Percentiles rank a stretch among this genome's conserved stretches.
Evolutionary conservation across 2,113 vertebrate genomes (phyloP).

Genomic region (Mionectes macconnelli): DNA sequence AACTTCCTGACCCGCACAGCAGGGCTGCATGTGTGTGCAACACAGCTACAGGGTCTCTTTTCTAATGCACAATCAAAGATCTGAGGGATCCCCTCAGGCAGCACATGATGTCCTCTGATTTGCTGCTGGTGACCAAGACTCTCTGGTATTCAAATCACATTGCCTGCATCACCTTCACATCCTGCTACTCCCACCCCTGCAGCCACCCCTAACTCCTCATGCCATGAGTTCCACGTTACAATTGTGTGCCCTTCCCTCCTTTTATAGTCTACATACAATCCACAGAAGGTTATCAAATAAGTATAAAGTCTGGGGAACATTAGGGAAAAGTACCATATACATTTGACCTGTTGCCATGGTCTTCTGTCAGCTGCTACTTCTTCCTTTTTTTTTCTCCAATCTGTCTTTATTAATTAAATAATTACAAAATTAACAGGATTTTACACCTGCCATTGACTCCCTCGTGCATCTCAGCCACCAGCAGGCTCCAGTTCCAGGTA

Average conservation of each 20-base stretch:
- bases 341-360: neutral
- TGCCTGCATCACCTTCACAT: neutral
- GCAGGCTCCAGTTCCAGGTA: neutral
- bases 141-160: neutral
- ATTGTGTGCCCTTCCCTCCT: neutral
- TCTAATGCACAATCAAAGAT: neutral
- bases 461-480: neutral
- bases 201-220: neutral
- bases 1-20: neutral
- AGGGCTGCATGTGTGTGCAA: accelerated
- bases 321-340: neutral
- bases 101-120: neutral
- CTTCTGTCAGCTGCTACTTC: neutral
- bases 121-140: neutral
- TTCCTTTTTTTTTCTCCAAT: neutral
- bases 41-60: neutral
- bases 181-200: neutral
- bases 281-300: neutral
- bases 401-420: neutral
- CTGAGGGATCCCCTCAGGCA: neutral
- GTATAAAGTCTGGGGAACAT: neutral
- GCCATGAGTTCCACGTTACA: neutral
- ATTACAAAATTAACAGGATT: neutral
- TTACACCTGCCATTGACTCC: neutral
- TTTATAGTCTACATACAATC: neutral